phyloP scores from a whole-genome alignment of 1,140 invertebrate species.

The Diachasma alloeum region DNA sequence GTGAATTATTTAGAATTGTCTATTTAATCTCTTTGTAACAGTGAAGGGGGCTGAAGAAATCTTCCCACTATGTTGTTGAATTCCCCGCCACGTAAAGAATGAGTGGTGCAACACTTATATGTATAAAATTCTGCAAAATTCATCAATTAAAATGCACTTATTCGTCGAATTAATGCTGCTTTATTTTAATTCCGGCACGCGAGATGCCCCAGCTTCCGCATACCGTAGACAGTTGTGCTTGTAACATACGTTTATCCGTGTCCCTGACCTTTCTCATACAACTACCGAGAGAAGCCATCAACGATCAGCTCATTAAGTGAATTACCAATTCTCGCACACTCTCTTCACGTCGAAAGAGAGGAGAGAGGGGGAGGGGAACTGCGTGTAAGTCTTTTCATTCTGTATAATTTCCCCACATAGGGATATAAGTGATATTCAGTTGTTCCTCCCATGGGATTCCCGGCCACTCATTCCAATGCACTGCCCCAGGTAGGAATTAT shows the following conservation, averaged over 20 bases:
- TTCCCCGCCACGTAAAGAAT: not conserved
- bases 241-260: not conserved
- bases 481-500: no score
- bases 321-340: not conserved
- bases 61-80: not conserved
- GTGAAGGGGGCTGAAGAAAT: not conserved
- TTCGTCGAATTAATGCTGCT: not conserved
- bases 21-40: not conserved
- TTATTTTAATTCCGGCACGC: not conserved
- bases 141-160: not conserved
- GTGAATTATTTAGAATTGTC: no score
- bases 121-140: not conserved
- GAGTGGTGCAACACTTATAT: not conserved
- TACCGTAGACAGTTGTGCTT: not conserved
- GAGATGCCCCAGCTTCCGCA: not conserved
- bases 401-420: no score
- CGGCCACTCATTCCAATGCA: no score
- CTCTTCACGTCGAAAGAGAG: not conserved
- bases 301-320: not conserved
- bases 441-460: no score
- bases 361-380: not conserved
- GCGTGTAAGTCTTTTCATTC: no score
- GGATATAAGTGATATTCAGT: no score
- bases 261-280: constrained; percentile 2
- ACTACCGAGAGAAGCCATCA: not conserved